Evolutionary conservation across 2,888 invertebrate species (phyloP).

Genomic region (Drosophila testacea): DNA sequence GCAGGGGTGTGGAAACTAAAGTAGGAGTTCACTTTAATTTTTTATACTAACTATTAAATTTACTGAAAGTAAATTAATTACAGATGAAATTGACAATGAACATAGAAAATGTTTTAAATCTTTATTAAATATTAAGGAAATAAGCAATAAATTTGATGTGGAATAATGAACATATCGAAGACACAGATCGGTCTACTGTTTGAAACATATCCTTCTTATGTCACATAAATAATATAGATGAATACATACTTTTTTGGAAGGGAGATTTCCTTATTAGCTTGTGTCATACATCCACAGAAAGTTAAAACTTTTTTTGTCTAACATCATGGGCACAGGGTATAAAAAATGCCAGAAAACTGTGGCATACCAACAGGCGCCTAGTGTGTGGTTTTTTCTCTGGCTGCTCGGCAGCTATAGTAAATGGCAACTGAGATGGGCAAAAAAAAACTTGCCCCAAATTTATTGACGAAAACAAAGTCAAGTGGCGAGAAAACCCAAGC

Average conservation of each 20-base stretch:
- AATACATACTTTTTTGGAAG: not conserved
- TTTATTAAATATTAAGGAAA: not conserved
- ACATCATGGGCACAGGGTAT: conserved; percentile 2
- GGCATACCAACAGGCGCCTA: conserved; percentile 69
- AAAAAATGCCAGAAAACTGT: conserved; percentile 45
- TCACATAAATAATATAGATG: not conserved
- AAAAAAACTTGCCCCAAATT: conserved; percentile 59
- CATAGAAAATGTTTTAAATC: no score
- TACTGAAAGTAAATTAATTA: no score
- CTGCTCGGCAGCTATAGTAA: conserved; percentile 28
- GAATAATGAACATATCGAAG: no score
- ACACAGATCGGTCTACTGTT: no score
- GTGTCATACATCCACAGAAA: not conserved
- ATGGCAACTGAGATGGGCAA: conserved; percentile 47
- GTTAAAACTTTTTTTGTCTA: not conserved
- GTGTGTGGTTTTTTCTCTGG: conserved; percentile 60
- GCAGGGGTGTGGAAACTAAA: no score
- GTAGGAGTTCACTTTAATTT: no score
- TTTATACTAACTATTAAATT: no score
- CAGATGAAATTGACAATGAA: no score
- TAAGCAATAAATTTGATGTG: not conserved
- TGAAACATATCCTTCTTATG: no score
- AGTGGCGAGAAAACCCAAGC: conserved; percentile 52
- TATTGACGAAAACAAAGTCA: conserved; percentile 78
- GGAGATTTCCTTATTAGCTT: not conserved